Evolutionary conservation across 2,888 invertebrate genomes (phyloP).

Genomic region (Chloromyia formosa): DNA sequence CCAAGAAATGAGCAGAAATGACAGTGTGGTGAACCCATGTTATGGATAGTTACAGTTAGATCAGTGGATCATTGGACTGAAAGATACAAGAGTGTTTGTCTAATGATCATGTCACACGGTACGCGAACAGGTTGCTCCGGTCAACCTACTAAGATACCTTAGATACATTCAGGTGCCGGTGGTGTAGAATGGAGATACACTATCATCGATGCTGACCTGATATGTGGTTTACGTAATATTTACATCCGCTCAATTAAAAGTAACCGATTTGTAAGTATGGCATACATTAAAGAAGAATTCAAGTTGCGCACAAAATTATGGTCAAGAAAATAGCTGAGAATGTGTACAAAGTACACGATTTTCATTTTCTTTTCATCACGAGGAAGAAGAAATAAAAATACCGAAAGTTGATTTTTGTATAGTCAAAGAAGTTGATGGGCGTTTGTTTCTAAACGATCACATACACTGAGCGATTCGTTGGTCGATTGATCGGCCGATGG

Average conservation of each 20-base stretch:
- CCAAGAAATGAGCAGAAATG: conserved; percentile 12
- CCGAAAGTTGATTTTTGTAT: too few species aligned
- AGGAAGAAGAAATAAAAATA: too few species aligned
- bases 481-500: too few species aligned
- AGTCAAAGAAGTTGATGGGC: too few species aligned
- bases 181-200: not conserved
- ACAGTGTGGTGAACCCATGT: conserved; percentile 13
- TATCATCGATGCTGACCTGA: not conserved
- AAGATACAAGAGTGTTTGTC: not conserved
- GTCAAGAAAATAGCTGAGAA: too few species aligned
- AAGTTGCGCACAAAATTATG: too few species aligned
- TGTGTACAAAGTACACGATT: too few species aligned
- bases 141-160: not conserved
- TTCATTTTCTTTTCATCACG: too few species aligned
- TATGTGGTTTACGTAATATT: conserved; percentile 34
- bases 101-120: not conserved
- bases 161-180: not conserved
- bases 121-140: not conserved
- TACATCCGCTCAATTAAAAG: conserved; percentile 34
- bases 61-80: conserved; percentile 24
- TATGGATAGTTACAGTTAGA: conserved; percentile 22
- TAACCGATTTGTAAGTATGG: too few species aligned
- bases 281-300: too few species aligned
- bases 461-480: too few species aligned
- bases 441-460: too few species aligned